Base-by-base conservation (phyloP, 2,113 vertebrate species). In the Cyprinodon variegatus region DNA sequence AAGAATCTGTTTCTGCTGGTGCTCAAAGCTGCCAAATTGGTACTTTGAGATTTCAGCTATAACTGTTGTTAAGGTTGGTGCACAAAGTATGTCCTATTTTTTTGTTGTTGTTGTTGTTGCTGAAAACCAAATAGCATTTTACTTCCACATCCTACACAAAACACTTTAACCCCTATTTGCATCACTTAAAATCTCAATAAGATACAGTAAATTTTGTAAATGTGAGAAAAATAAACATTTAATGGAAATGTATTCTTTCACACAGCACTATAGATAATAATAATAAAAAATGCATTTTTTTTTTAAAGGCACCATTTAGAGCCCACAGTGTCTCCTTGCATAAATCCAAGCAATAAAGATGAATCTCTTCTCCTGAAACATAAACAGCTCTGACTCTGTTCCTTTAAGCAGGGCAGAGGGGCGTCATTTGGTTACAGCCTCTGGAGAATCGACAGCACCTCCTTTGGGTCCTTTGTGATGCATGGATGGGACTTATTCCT, bases 401-500 rank as follows among this genome's bases (percentile, higher is more conserved):
- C 20, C 50, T 57, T 57, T 12, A 38, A 22, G 8, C 39, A 46
- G 59, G 59, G 62, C 59, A 9, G 20, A 13, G 57, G 45, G 69
- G 40, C 45, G 15, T 71, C 6, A 17, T 57, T 57, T 57, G 50
- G 41, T 41, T 41, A 41, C 50, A 17, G 40, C 40, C 40, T 1
- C 69, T 15, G 13, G 40, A 22, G 22, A 14, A n/a, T 40, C 8
- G 17, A 38, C 48, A 12, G 37, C 48, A 59, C 48, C 57, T 69
- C 38, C 37, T 70, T 14, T 22, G 68, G 38, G 53, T 43, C 29
- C 3, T 59, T 50, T 59, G 36, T 20, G 50, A 48, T 40, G 48
- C 67, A 59, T 69, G 53, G 38, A 70, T 22, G 53, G 57, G 70
- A 11, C 41, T 62, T 46, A 61, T 36, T 71, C 57, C 59, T 70